Evolutionary conservation across 2,797 vertebrate genomes (phyloP).

Genomic region (Macropus fuliginosus): DNA sequence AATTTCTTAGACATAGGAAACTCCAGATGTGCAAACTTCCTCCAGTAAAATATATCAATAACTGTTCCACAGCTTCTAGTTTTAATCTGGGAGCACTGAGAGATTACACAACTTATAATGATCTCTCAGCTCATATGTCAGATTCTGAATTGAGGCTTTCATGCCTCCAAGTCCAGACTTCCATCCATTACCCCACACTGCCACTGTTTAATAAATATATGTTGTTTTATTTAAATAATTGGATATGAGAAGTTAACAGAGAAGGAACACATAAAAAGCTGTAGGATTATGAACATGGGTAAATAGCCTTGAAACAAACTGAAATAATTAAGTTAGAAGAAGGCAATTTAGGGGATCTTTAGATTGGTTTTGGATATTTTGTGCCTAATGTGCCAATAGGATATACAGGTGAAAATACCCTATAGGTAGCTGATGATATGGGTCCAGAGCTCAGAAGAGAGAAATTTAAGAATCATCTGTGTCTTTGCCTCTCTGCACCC

Average conservation of each 20-base stretch:
- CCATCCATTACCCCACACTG: not conserved
- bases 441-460: not conserved
- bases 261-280: not conserved
- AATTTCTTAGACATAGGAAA: not conserved
- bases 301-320: not conserved
- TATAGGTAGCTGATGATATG: not conserved
- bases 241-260: not conserved
- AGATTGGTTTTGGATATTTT: not conserved
- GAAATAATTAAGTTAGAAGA: not conserved
- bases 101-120: not conserved
- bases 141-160: not conserved
- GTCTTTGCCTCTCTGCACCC: not conserved
- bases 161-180: not conserved
- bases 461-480: not conserved
- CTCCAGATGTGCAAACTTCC: not conserved
- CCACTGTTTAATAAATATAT: not conserved
- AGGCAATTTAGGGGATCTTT: not conserved
- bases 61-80: not conserved
- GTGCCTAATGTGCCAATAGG: not conserved
- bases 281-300: not conserved
- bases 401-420: not conserved
- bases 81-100: not conserved
- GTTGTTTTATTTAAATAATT: not conserved
- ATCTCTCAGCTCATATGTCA: no score
- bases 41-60: not conserved